phyloP scores from a whole-genome alignment of 2,113 vertebrate genomes.

The Prietella phreatophila region DNA sequence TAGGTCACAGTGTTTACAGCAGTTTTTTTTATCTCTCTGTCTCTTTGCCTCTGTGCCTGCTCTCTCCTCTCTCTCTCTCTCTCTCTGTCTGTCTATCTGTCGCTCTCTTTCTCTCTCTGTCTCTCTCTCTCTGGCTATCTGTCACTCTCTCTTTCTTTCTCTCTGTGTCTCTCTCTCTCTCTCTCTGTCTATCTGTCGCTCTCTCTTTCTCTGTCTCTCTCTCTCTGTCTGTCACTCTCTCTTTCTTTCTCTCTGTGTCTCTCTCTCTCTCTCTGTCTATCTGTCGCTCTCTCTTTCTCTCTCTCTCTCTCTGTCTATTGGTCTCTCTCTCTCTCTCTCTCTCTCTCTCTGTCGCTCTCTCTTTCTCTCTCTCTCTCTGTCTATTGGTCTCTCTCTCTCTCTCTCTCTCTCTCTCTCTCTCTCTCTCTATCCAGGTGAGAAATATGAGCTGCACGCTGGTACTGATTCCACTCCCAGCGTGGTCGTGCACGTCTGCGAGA shows the following conservation, averaged over 20 bases:
- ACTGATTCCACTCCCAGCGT: constrained; percentile 96
- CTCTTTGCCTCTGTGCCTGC: too few relatives aligned
- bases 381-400: background rate
- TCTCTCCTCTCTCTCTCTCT: too few relatives aligned
- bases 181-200: background rate
- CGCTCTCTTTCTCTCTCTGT: background rate
- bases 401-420: background rate
- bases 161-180: background rate
- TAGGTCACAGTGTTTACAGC: too few relatives aligned
- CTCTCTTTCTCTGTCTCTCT: background rate
- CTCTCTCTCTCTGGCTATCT: background rate
- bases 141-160: background rate
- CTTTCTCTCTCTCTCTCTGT: background rate
- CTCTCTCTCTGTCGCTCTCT: background rate
- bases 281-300: background rate
- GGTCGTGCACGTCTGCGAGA: constrained; percentile 96
- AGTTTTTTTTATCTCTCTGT: too few relatives aligned
- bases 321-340: background rate
- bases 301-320: background rate
- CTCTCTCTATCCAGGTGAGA: constrained; percentile 78
- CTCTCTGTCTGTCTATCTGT: background rate
- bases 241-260: background rate
- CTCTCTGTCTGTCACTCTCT: background rate
- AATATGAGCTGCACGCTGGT: constrained; percentile 94
- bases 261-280: background rate